phyloP scores from a whole-genome alignment of 2,888 invertebrate genomes.

The Camptogramma bilineatum region DNA sequence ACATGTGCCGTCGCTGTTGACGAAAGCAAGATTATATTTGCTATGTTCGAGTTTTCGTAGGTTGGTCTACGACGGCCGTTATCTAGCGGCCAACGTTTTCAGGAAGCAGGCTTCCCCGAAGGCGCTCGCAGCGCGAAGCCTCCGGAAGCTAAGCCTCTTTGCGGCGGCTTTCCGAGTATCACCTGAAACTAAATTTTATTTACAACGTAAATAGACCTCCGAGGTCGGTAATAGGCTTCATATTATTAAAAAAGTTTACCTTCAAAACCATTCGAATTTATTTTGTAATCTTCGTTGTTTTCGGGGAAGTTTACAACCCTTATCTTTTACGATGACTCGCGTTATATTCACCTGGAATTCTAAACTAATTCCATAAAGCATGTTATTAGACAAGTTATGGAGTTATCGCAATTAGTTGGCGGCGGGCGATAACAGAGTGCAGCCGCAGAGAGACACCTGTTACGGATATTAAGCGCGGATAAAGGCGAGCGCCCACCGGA shows the following conservation, averaged over 20 bases:
- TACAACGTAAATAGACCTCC: not conserved
- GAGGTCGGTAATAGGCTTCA: not conserved
- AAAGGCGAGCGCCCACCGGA: constrained; percentile 10
- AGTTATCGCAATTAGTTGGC: constrained; percentile 20
- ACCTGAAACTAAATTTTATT: constrained; percentile 9
- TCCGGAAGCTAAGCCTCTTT: constrained; percentile 24
- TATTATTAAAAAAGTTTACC: not conserved
- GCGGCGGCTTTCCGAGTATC: constrained; percentile 5
- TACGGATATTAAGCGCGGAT: constrained; percentile 23
- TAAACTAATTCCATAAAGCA: constrained; percentile 22
- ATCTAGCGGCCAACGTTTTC: not conserved
- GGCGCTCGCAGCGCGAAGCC: not conserved
- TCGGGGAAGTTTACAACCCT: constrained; percentile 15
- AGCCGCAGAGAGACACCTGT: constrained; percentile 27
- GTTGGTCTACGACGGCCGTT: not conserved
- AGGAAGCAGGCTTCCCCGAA: not conserved
- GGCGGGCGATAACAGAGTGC: constrained; percentile 30
- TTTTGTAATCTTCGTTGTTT: constrained; percentile 12
- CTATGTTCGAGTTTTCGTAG: not conserved
- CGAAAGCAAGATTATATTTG: not conserved
- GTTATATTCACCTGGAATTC: constrained; percentile 23
- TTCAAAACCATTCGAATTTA: constrained; percentile 10
- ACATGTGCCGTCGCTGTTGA: not conserved
- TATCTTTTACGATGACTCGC: constrained; percentile 25
- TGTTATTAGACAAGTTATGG: constrained; percentile 18